phyloP scores from a whole-genome alignment of 2,797 vertebrate genomes.

The Eleutherodactylus coqui region DNA sequence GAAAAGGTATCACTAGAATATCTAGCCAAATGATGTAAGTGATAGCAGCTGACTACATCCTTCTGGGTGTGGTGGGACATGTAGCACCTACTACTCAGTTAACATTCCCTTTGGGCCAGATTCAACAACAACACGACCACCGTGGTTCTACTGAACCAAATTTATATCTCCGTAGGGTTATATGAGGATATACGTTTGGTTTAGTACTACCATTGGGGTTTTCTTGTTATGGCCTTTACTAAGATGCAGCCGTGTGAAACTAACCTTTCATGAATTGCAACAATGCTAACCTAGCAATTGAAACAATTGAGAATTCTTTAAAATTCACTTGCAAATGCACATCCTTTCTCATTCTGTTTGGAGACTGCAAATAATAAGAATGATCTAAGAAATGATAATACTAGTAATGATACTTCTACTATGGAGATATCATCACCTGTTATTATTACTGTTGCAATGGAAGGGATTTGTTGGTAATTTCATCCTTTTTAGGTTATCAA shows the following conservation, averaged over 20 bases:
- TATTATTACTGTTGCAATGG: not conserved
- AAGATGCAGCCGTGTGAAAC: not conserved
- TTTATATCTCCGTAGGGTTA: not conserved
- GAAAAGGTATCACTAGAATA: conserved; percentile 60
- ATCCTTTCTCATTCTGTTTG: not conserved
- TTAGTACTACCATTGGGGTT: not conserved
- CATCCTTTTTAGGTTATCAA: no score
- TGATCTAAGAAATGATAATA: not conserved
- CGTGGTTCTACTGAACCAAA: not conserved
- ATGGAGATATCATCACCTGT: not conserved
- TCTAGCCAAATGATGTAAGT: conserved; percentile 59
- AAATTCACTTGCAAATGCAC: not conserved
- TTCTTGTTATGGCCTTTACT: not conserved
- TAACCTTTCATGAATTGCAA: not conserved
- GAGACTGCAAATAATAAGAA: not conserved
- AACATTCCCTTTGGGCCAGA: not conserved
- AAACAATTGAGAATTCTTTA: not conserved
- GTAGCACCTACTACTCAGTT: not conserved
- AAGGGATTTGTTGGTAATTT: not conserved
- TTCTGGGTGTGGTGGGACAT: conserved; percentile 34
- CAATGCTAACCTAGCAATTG: not conserved
- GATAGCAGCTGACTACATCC: conserved; percentile 48
- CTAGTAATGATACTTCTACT: not conserved
- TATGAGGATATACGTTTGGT: not conserved
- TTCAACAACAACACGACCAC: not conserved